phyloP scores from a whole-genome alignment of 2,888 invertebrate genomes.

The Heteropelma amictum region DNA sequence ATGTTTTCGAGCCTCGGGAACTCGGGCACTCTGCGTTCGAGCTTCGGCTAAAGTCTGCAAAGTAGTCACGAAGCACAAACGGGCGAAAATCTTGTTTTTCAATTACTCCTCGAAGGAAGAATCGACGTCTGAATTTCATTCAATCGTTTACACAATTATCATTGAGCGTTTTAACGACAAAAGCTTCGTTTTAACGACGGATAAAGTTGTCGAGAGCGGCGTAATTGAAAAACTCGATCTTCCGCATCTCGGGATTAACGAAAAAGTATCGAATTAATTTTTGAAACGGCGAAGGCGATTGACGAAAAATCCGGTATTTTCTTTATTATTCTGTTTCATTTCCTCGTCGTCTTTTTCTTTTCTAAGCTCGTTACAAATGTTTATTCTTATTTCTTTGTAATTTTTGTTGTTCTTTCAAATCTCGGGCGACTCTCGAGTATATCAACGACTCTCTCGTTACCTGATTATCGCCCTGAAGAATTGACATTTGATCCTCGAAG shows the following conservation, averaged over 20 bases:
- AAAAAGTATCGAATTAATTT: not conserved
- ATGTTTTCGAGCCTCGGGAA: conserved; percentile 2
- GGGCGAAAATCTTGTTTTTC: not conserved
- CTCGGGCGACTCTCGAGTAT: conserved; percentile 8
- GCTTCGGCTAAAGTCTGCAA: not conserved
- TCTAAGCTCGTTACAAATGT: conserved; percentile 55
- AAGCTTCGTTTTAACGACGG: not conserved
- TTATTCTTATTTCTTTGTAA: conserved; percentile 24
- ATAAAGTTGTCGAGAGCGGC: no score
- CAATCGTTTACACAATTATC: not conserved
- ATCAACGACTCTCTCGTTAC: conserved; percentile 35
- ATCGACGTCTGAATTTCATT: no score
- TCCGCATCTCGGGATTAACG: not conserved
- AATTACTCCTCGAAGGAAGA: no score
- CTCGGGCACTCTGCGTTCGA: not conserved
- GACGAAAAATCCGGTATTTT: conserved; percentile 46
- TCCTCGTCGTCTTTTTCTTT: conserved; percentile 7
- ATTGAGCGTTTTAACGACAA: not conserved
- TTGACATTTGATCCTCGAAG: conserved; percentile 40
- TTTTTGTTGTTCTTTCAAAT: no score
- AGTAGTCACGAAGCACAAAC: not conserved
- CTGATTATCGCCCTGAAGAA: conserved; percentile 44
- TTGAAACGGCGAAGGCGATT: conserved; percentile 9
- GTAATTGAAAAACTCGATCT: conserved; percentile 14
- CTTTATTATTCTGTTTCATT: conserved; percentile 43